These are phyloP conservation scores for rabbit (Oryctolagus cuniculus) DNA, from an alignment of 2,113 vertebrate species.

Conservation along the genomic window DNA sequence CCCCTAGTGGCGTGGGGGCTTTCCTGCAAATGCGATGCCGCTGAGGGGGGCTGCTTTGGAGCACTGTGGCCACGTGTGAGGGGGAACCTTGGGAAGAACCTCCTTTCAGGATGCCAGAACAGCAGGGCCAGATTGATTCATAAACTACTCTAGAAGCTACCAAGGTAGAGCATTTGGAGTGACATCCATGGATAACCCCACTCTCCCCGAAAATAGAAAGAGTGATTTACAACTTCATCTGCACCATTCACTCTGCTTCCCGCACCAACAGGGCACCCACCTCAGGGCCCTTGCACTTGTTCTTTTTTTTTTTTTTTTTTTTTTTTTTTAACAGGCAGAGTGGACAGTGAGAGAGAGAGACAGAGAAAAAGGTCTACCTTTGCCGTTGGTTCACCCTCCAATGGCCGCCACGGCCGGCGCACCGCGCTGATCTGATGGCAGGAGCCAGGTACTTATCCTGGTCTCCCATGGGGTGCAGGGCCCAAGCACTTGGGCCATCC, in stretches of 20 bases:
- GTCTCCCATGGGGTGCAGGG: too few relatives aligned
- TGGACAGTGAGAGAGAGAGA: too few relatives aligned
- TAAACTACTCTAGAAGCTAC: background rate
- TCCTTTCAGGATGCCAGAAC: background rate
- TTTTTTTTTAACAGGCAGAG: too few relatives aligned
- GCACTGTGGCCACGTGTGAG: background rate
- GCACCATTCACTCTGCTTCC: background rate
- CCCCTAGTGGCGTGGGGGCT: background rate
- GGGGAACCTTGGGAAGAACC: too few relatives aligned
- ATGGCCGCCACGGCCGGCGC: too few relatives aligned
- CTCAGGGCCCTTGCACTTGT: background rate
- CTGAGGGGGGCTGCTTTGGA: background rate
- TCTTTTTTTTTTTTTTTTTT: too few relatives aligned
- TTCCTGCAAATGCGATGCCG: rapidly evolving
- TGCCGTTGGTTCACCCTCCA: too few relatives aligned
- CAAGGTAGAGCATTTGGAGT: background rate
- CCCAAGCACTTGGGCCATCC: too few relatives aligned
- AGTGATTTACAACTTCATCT: background rate
- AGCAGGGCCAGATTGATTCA: background rate
- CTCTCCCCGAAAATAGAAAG: background rate
- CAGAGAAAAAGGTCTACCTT: too few relatives aligned
- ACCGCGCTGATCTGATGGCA: too few relatives aligned
- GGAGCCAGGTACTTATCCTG: too few relatives aligned
- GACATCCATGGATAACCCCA: background rate
- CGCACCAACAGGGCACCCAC: background rate